These are phyloP conservation scores for Tribolium madens DNA, from an alignment of 1,140 invertebrate genomes.

Conservation along the genomic window DNA sequence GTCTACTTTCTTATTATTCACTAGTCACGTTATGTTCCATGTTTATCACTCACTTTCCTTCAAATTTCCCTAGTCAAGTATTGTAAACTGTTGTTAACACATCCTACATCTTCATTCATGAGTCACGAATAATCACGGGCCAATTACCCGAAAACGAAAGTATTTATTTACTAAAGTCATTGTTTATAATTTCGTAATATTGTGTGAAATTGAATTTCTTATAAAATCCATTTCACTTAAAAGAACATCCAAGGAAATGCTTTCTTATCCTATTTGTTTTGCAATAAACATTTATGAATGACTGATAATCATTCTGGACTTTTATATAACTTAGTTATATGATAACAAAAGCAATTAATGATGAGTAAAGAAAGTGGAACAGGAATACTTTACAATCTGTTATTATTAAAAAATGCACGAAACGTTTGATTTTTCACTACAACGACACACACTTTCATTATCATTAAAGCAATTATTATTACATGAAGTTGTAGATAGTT, in stretches of 20 bases:
- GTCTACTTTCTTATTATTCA: too few relatives aligned
- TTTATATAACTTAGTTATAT: too few relatives aligned
- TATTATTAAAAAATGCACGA: background rate
- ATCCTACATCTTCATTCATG: background rate
- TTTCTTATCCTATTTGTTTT: slow-evolving; percentile 6
- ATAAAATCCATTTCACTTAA: slow-evolving; percentile 8
- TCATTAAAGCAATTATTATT: background rate
- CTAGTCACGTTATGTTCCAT: too few relatives aligned
- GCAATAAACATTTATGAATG: background rate
- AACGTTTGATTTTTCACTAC: background rate
- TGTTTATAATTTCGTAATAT: slow-evolving; percentile 2
- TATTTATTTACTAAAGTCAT: background rate
- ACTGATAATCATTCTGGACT: too few relatives aligned
- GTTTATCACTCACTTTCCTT: too few relatives aligned
- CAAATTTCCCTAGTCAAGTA: too few relatives aligned
- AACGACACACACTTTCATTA: background rate
- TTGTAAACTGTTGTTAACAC: too few relatives aligned
- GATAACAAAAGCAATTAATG: too few relatives aligned
- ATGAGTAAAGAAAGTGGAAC: too few relatives aligned
- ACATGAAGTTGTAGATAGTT: slow-evolving; percentile 3
- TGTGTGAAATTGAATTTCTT: slow-evolving; percentile 19
- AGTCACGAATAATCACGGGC: background rate
- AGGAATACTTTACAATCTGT: too few relatives aligned
- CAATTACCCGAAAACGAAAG: slow-evolving; percentile 5
- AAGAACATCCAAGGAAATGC: slow-evolving; percentile 15